A percentile compares a stretch with the other conserved stretches of the same genome.
Evolutionary conservation across 35 echinoderm and acorn worm genomes (phyloP).

Genomic region (Stichopus chloronotus): DNA sequence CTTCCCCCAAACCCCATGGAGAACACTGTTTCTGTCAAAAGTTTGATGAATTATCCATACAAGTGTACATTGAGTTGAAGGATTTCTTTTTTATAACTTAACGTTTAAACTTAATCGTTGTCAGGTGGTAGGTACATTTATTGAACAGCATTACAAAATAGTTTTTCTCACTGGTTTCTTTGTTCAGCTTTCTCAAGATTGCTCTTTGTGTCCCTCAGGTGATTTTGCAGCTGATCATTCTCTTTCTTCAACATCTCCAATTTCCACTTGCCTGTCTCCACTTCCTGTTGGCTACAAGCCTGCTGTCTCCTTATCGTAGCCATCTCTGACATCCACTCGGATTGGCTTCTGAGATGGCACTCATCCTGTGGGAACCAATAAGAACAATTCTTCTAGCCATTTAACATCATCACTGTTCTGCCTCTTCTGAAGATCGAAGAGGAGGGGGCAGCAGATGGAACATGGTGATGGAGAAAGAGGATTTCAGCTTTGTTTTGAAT

Average conservation of each 20-base stretch:
- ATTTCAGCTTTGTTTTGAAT: too few relatives aligned
- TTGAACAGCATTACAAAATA: too few relatives aligned
- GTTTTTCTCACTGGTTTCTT: background rate
- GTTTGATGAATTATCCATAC: too few relatives aligned
- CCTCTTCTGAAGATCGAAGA: too few relatives aligned
- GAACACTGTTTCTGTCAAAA: too few relatives aligned
- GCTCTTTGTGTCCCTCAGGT: slow-evolving; percentile 22
- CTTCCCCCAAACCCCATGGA: too few relatives aligned
- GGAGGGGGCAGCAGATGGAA: too few relatives aligned
- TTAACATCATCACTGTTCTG: background rate
- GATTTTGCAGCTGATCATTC: slow-evolving; percentile 59
- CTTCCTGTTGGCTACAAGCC: slow-evolving; percentile 56
- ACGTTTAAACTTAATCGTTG: too few relatives aligned
- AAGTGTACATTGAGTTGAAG: too few relatives aligned
- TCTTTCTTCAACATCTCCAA: slow-evolving; percentile 59
- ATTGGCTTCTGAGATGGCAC: slow-evolving; percentile 60
- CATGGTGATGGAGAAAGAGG: too few relatives aligned
- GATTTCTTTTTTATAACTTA: too few relatives aligned
- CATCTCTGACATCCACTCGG: slow-evolving; percentile 67
- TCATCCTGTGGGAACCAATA: slow-evolving; percentile 42
- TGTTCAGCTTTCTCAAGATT: background rate
- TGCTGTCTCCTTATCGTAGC: slow-evolving; percentile 40
- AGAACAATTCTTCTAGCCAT: background rate
- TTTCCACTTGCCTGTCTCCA: slow-evolving; percentile 26
- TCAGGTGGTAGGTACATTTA: too few relatives aligned